Conservation (phyloP, 2,797 vertebrate genomes). For the Champsocephalus esox region DNA sequence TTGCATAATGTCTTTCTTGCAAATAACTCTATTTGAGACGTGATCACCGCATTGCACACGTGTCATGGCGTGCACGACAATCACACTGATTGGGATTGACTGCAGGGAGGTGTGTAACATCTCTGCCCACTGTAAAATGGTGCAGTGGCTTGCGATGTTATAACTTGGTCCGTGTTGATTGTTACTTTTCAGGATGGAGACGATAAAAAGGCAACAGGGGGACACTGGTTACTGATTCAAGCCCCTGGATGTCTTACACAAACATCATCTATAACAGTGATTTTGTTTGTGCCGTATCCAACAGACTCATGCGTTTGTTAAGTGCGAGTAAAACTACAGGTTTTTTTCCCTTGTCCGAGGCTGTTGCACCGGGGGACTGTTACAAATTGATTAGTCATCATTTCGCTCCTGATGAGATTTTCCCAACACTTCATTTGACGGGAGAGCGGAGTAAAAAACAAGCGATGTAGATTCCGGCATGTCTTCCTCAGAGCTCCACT, state of each 20-base stretch:
- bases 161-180: conserved; percentile 20
- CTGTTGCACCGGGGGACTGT: conserved; percentile 55
- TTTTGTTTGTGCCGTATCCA: conserved; percentile 50
- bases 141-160: conserved; percentile 9
- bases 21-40: conserved; percentile 67
- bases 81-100: conserved; percentile 35
- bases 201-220: conserved; percentile 19
- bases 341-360: conserved; percentile 43
- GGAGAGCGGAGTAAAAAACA: conserved; percentile 27
- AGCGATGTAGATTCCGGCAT: conserved; percentile 29
- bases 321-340: conserved; percentile 52
- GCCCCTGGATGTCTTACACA: conserved; percentile 41
- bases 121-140: conserved; percentile 44
- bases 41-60: conserved; percentile 55
- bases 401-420: conserved; percentile 69
- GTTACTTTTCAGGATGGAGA: conserved; percentile 34
- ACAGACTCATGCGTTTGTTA: conserved; percentile 41
- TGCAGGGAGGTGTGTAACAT: conserved; percentile 43
- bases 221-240: conserved; percentile 37
- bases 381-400: conserved; percentile 71
- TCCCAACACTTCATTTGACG: conserved; percentile 54
- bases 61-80: conserved; percentile 38
- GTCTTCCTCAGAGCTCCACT: conserved; percentile 25
- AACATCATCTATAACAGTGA: conserved; percentile 37
- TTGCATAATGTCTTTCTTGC: conserved; percentile 62